These are phyloP conservation scores for Nothoprocta perdicaria DNA, from an alignment of 2,113 vertebrate species.

Conservation along the genomic window DNA sequence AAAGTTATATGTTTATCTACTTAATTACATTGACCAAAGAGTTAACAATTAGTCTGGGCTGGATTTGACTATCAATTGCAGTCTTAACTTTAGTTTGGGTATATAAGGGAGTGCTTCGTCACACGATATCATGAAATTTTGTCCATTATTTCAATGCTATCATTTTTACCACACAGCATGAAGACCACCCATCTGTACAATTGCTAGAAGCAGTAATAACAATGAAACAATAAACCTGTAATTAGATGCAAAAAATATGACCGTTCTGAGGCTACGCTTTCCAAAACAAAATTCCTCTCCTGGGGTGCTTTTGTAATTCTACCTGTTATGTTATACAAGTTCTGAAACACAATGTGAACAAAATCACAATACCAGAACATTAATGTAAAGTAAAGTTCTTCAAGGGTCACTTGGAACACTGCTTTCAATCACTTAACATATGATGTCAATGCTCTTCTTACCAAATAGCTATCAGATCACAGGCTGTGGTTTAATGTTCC, in stretches of 20 bases:
- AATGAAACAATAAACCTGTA: neutral
- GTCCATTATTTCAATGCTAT: neutral
- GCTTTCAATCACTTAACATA: conserved; percentile 15
- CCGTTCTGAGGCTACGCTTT: accelerated
- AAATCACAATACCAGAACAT: neutral
- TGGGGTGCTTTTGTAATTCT: neutral
- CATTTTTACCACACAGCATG: neutral
- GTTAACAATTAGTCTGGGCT: neutral
- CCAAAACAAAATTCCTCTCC: neutral
- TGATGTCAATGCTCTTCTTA: neutral
- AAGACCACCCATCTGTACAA: neutral
- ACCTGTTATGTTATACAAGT: neutral
- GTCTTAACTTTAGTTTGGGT: neutral
- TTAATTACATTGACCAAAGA: neutral
- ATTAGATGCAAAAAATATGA: neutral
- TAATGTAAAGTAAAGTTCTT: neutral
- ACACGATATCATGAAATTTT: neutral
- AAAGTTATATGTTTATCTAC: neutral
- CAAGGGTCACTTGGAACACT: neutral
- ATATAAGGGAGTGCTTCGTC: neutral
- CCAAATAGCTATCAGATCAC: neutral
- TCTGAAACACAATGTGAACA: neutral
- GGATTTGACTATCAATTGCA: neutral
- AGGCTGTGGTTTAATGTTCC: neutral
- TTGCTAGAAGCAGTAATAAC: neutral